A percentile compares a stretch with the other conserved stretches of the same genome.
These are phyloP conservation scores for Tolypeutes matacus DNA, from an alignment of 2,797 vertebrate genomes.

Conservation along the genomic window DNA sequence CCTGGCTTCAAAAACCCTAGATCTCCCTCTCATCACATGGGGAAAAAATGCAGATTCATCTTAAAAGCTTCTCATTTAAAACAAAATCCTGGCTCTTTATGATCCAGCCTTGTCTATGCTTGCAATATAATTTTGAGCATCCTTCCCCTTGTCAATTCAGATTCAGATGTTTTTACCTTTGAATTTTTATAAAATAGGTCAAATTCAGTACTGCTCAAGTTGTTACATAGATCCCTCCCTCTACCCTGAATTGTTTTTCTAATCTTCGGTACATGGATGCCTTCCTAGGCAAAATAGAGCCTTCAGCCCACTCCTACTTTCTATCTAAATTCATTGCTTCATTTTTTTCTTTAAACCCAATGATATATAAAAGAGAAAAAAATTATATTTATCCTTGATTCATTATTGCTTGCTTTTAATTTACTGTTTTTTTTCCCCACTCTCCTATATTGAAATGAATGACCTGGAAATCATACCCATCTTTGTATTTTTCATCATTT, in stretches of 20 bases:
- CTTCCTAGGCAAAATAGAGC: neutral
- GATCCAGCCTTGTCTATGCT: neutral
- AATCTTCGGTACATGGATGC: neutral
- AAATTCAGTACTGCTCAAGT: neutral
- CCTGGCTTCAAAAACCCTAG: neutral
- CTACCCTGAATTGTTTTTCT: neutral
- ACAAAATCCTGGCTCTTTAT: neutral
- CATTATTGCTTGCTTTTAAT: neutral
- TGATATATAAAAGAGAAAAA: neutral
- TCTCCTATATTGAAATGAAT: neutral
- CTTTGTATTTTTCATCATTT: neutral
- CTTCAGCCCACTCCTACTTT: neutral
- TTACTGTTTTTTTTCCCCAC: neutral
- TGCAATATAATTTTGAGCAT: no score
- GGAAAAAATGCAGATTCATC: neutral
- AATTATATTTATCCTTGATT: neutral
- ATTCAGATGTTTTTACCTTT: neutral
- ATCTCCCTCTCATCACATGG: neutral
- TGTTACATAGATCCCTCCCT: neutral
- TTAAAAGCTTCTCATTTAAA: neutral
- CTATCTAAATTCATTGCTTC: neutral
- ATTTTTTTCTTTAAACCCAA: neutral
- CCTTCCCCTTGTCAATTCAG: no score
- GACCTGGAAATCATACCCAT: neutral
- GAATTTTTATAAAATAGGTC: neutral